Conservation (phyloP, 2,797 vertebrate genomes). For the Mormyrops attenuatus region DNA sequence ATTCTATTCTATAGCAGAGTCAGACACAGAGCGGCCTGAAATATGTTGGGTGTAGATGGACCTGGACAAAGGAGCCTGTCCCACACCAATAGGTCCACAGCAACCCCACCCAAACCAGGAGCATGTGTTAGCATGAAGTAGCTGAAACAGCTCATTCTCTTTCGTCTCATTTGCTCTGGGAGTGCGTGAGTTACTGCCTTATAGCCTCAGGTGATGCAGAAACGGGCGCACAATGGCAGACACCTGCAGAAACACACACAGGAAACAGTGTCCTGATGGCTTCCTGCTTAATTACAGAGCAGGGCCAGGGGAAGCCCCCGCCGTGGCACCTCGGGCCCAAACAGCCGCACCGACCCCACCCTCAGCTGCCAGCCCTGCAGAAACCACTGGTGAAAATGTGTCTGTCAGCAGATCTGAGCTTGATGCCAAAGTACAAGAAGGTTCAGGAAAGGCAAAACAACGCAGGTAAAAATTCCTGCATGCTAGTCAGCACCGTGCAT, state of each 20-base stretch:
- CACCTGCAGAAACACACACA: slow-evolving; percentile 71
- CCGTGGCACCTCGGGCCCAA: slow-evolving; percentile 42
- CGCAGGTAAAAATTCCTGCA: not conserved
- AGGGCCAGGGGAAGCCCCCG: slow-evolving; percentile 31
- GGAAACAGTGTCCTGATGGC: slow-evolving; percentile 60
- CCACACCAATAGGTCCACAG: not conserved
- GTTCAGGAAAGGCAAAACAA: not conserved
- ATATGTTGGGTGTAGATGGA: not conserved
- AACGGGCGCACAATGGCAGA: slow-evolving; percentile 7
- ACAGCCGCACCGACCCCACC: slow-evolving; percentile 59
- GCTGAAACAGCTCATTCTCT: not conserved
- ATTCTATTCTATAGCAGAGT: not conserved
- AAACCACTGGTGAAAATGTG: not conserved
- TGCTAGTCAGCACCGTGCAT: not conserved
- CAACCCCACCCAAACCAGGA: not conserved
- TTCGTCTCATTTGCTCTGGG: not conserved
- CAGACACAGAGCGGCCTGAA: not conserved
- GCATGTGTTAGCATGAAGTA: not conserved
- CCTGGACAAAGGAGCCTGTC: not conserved
- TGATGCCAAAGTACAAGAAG: not conserved
- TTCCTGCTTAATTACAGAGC: slow-evolving; percentile 69
- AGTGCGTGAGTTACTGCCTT: not conserved
- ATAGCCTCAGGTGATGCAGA: slow-evolving; percentile 13
- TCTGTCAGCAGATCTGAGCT: slow-evolving; percentile 55
- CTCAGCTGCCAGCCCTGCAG: slow-evolving; percentile 15